These are phyloP conservation scores for Lanius collurio DNA, from an alignment of 2,113 vertebrate species.

Conservation along the genomic window DNA sequence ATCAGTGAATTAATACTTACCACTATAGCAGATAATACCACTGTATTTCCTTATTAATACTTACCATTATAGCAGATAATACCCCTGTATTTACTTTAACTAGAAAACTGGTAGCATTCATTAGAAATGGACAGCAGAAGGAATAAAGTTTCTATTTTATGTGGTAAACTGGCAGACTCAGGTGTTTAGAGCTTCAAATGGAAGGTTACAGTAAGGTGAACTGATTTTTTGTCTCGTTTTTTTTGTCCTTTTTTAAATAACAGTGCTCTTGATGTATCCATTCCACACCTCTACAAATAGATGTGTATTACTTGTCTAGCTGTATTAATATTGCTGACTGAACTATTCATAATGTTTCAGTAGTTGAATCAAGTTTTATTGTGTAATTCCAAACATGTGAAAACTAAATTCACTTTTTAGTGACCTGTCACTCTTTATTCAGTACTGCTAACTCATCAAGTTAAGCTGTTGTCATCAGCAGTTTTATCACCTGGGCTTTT, in stretches of 20 bases:
- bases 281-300: neutral
- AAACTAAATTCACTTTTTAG: constrained; percentile 22
- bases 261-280: neutral
- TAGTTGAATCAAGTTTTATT: constrained; percentile 19
- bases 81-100: neutral
- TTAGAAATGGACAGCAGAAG: neutral
- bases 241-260: neutral
- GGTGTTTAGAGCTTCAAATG: neutral
- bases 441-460: neutral
- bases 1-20: neutral
- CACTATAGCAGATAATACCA: neutral
- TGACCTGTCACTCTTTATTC: neutral
- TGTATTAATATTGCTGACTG: neutral
- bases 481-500: neutral
- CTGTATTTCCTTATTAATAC: neutral
- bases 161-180: neutral
- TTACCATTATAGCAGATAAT: neutral
- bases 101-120: neutral
- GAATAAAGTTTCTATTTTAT: neutral
- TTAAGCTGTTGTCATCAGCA: neutral
- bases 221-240: neutral
- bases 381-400: neutral
- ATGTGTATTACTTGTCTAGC: neutral
- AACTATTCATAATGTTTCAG: neutral
- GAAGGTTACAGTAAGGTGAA: neutral